A percentile compares a stretch with the other conserved stretches of the same genome.
Evolutionary conservation across 2,113 vertebrate genomes (phyloP).

Genomic region (Pangasianodon hypophthalmus): DNA sequence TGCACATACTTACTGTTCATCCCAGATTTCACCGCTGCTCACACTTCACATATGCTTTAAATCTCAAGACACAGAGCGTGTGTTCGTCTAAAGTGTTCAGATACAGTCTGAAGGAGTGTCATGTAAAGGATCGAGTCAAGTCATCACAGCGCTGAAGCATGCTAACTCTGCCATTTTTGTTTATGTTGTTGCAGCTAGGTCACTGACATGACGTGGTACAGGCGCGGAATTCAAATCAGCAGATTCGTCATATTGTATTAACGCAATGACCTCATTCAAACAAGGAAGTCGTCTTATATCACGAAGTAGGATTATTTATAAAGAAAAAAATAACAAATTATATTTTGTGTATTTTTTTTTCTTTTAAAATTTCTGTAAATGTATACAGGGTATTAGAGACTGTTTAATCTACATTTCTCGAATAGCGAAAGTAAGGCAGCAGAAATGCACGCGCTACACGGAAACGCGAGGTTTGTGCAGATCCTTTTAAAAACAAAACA

Average conservation of each 20-base stretch:
- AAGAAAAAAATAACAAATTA: background rate
- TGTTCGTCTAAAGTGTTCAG: background rate
- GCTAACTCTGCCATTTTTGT: conserved; percentile 61
- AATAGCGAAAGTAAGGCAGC: background rate
- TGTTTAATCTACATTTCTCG: background rate
- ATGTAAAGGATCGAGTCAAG: conserved; percentile 17
- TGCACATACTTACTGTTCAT: conserved; percentile 54
- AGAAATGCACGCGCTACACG: background rate
- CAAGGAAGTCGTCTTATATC: background rate
- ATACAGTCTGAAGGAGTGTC: background rate
- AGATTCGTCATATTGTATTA: conserved; percentile 60
- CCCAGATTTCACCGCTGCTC: conserved; percentile 58
- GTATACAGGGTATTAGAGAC: background rate
- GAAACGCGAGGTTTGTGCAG: background rate
- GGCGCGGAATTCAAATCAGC: conserved; percentile 6
- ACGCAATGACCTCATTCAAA: background rate
- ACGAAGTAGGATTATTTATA: background rate
- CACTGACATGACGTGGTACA: conserved; percentile 64
- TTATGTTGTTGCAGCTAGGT: conserved; percentile 66
- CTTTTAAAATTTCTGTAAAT: background rate
- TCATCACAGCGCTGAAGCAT: background rate
- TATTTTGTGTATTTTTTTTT: background rate
- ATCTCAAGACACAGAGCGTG: background rate
- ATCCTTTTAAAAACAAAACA: background rate
- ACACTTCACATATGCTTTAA: background rate